Evolutionary conservation across 2,113 vertebrate species (phyloP), one percentile per base, ranked within the genome.

Genomic region (Buteo buteo): DNA sequence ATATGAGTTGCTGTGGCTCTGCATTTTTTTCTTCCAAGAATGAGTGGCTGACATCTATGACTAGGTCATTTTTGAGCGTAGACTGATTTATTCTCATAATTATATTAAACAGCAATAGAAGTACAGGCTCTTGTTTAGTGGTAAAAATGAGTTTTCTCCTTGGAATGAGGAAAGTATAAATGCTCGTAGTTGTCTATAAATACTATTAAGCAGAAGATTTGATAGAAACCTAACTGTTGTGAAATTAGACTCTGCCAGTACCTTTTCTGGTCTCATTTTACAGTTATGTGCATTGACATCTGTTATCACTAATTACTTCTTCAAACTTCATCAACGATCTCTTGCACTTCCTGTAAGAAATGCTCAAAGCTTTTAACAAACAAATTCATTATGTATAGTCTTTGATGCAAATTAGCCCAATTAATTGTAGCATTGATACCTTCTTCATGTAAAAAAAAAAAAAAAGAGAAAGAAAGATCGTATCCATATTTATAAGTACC

Each of bases 331-430:
- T 97, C 97, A 96, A 93, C 59, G 97, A 98, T 98, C 97, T 98
- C 97, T 98, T 98, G 98, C 97, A 97, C 98, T 98, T 98, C 97
- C 97, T 29, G 73, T 95, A 97, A 97, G 96, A 98, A 97, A 98
- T 87, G 97, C 95, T 98, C 98, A 98, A 98, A 98, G 97, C 97
- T 97, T 98, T 98, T 98, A 98, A 98, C 97, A 97, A 98, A 98
- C 98, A 98, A 98, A 98, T 98, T 98, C 98, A 98, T 98, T 98
- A 98, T 98, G 97, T 98, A 83, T 97, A 97, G 97, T 97, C 92
- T 98, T 81, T 82, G 92, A 98, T 98, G 98, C 98, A 98, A 98
- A 98, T 98, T 93, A 98, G 97, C 92, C 97, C 98, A 98, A 98
- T 98, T 98, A 98, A 96, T 98, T 96, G 96, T 96, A 97, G 98